Percentiles rank a stretch among this genome's conserved stretches.
phyloP scores from a whole-genome alignment of 2,113 vertebrate genomes.

The Camarhynchus parvulus region DNA sequence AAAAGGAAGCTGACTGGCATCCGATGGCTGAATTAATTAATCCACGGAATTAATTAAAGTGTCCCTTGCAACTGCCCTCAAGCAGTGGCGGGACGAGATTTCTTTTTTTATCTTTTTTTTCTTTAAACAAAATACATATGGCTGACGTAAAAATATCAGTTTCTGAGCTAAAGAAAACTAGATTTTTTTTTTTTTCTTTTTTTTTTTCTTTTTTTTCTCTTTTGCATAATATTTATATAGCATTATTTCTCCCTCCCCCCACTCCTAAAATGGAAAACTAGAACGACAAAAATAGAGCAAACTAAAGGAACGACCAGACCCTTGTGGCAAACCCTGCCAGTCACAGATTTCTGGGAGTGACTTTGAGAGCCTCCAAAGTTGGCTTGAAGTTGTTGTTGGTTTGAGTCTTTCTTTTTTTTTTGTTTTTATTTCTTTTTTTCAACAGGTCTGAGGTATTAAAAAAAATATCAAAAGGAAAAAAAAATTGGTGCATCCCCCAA shows the following conservation, averaged over 20 bases:
- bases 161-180: constrained; percentile 82
- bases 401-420: not conserved
- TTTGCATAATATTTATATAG: constrained; percentile 77
- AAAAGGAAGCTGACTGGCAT: constrained; percentile 73
- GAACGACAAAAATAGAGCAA: constrained; percentile 47
- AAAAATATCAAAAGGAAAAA: constrained; percentile 55
- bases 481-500: not conserved
- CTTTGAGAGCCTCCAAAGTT: constrained; percentile 55
- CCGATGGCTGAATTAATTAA: constrained; percentile 38
- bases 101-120: constrained; percentile 36
- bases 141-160: constrained; percentile 78
- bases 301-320: constrained; percentile 58
- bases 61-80: constrained; percentile 42
- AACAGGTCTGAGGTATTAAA: constrained; percentile 76
- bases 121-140: constrained; percentile 82
- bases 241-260: constrained; percentile 29
- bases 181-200: not conserved
- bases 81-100: constrained; percentile 10
- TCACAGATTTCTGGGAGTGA: constrained; percentile 60
- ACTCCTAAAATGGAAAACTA: constrained; percentile 63
- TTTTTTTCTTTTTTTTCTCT: not conserved
- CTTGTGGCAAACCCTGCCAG: constrained; percentile 61
- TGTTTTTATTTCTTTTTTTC: not conserved
- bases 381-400: constrained; percentile 6
- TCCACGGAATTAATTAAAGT: constrained; percentile 43